Conservation (phyloP, 2,888 invertebrate species). For the Polydrusus pterygomalis region DNA sequence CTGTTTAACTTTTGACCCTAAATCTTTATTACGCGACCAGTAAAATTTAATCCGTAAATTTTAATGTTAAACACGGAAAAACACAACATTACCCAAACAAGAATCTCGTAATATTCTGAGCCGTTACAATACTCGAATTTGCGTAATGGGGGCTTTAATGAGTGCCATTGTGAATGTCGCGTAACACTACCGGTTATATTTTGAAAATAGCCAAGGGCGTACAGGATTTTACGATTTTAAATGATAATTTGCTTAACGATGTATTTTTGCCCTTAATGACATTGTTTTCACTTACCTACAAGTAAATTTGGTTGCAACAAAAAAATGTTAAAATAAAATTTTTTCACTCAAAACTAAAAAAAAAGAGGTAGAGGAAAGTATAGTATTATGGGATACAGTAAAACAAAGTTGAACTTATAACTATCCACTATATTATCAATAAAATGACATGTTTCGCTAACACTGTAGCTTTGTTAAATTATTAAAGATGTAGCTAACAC, state of each 20-base stretch:
- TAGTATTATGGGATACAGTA: no score
- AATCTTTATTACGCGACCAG: not conserved
- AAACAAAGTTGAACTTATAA: no score
- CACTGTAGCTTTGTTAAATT: no score
- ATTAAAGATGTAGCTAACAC: no score
- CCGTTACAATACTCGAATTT: conserved; percentile 19
- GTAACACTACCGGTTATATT: conserved; percentile 22
- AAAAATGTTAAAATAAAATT: no score
- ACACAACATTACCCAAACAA: conserved; percentile 19
- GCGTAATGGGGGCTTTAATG: conserved; percentile 17
- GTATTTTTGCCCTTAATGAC: no score
- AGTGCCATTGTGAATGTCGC: conserved; percentile 5
- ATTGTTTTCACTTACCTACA: no score
- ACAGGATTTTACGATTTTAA: not conserved
- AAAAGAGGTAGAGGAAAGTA: no score
- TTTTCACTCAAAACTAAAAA: no score
- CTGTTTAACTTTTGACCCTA: not conserved
- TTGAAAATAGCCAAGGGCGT: conserved; percentile 9
- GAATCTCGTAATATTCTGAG: conserved; percentile 23
- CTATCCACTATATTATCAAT: no score
- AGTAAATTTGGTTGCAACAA: no score
- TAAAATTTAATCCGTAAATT: conserved; percentile 9
- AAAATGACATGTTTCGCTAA: no score
- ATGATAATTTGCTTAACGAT: not conserved
- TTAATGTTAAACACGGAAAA: conserved; percentile 21